Percentiles rank a stretch among this genome's conserved stretches.
These are phyloP conservation scores for Pseudochirops cupreus DNA, from an alignment of 2,797 vertebrate genomes.

Conservation along the genomic window DNA sequence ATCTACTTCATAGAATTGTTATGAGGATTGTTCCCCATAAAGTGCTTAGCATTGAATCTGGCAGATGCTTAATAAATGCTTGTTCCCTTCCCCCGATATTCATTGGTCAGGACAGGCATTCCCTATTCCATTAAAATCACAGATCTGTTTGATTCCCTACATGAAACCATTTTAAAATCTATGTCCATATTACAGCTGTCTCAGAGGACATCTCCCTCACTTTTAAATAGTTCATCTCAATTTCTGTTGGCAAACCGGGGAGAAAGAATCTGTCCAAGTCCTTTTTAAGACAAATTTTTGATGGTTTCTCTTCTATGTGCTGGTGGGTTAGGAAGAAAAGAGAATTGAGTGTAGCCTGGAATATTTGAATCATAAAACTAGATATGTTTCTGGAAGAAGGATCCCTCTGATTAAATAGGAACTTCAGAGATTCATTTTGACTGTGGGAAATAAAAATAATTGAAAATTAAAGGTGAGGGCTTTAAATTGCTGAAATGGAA, in stretches of 20 bases:
- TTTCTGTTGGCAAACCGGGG: slow-evolving; percentile 10
- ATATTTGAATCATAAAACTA: slow-evolving; percentile 70
- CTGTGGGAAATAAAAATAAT: slow-evolving; percentile 70
- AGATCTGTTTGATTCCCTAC: not conserved
- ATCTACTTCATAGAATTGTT: not conserved
- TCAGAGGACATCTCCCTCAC: not conserved
- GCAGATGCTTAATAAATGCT: not conserved
- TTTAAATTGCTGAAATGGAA: slow-evolving; percentile 63
- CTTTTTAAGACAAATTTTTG: slow-evolving; percentile 34
- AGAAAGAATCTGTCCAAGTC: not conserved
- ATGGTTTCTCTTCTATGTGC: slow-evolving; percentile 40
- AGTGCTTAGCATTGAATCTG: not conserved
- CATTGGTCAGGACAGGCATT: not conserved
- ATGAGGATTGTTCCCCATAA: not conserved
- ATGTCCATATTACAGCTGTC: not conserved
- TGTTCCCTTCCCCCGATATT: not conserved
- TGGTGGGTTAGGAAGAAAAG: slow-evolving; percentile 38
- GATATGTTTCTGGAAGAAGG: slow-evolving; percentile 67
- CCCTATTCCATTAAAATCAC: not conserved
- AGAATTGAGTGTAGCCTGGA: slow-evolving; percentile 50
- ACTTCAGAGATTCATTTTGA: slow-evolving; percentile 71
- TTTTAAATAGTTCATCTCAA: slow-evolving; percentile 25
- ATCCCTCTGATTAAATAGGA: slow-evolving; percentile 52
- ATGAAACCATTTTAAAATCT: not conserved
- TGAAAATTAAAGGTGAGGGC: slow-evolving; percentile 56